Conservation (phyloP, 2,888 invertebrate genomes). For the Ariolimax columbianus region DNA sequence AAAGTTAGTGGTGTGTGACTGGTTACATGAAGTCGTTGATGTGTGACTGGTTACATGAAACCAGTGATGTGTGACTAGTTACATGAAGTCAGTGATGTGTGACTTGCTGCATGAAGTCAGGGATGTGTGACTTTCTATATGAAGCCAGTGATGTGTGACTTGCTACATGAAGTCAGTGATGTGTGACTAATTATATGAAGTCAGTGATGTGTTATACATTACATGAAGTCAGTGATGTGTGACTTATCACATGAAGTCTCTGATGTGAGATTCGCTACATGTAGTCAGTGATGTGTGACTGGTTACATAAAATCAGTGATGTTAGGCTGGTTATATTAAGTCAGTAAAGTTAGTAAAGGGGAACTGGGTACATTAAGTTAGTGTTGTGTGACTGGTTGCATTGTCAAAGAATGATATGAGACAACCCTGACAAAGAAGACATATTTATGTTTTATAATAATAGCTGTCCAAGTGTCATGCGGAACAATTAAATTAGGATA, state of each 20-base stretch:
- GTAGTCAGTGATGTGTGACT: background rate
- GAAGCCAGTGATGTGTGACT: background rate
- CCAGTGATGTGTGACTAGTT: background rate
- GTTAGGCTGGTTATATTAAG: background rate
- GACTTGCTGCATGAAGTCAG: too few relatives aligned
- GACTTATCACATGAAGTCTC: background rate
- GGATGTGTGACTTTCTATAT: background rate
- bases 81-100: background rate
- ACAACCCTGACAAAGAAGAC: too few relatives aligned
- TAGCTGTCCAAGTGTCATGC: too few relatives aligned
- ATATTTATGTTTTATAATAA: too few relatives aligned
- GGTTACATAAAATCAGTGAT: background rate
- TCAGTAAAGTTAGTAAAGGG: background rate
- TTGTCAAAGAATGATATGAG: too few relatives aligned
- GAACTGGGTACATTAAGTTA: background rate
- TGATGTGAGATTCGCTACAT: background rate
- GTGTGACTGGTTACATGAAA: too few relatives aligned
- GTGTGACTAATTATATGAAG: background rate
- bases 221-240: background rate
- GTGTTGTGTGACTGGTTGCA: too few relatives aligned
- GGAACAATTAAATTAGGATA: too few relatives aligned
- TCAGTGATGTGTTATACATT: background rate
- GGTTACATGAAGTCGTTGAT: too few relatives aligned
- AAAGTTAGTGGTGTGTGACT: too few relatives aligned
- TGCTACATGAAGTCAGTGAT: background rate